Evolutionary conservation across 2,888 invertebrate genomes (phyloP), one percentile per base, ranked within the genome.

Genomic region (Amblyjoppa fuscipennis): DNA sequence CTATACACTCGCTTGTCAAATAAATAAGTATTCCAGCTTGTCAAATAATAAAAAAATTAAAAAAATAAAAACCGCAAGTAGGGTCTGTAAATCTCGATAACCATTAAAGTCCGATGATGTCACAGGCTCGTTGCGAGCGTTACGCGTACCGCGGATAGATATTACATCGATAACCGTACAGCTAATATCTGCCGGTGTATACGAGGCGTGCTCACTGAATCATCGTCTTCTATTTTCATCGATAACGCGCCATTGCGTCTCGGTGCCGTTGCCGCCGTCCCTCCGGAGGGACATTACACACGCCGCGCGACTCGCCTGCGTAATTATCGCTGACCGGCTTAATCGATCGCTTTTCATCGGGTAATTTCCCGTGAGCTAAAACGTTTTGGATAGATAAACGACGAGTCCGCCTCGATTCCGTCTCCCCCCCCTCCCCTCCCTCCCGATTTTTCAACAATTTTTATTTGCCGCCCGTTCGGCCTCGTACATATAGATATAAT

Each of bases 321-420:
- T 82, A 80, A 85, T 79, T 85, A 79, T 68, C 25, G 34, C 41
- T 61, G 53, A 71, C 66, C 51, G 25, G 76, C 16, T 77, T 64
- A 83, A 83, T 86, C 80, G 80, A 83, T 86, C 80, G 85, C 77
- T 74, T 86, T 86, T 86, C 85, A 86, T 77, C 85, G 85, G 80
- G 68, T 73, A 77, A 83, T 86, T 83, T 85, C n/a, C 69, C 56
- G 68, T 7, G 80, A 77, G 59, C 38, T 69, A 80, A 64, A 86
- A 81, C 71, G 51, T 80, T 71, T 68, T 56, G 25, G 53, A 16
- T 68, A 51, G 79, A 83, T 85, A 80, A 86, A 81, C 64, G 80
- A 83, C 71, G 51, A 66, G 25, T 56, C 11, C 34, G 25, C 31
- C 53, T 25, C 38, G 38, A 31, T 56, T 68, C 68, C 25, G 20